Evolutionary conservation across 2,888 invertebrate species (phyloP), one percentile per base, ranked within the genome.

Genomic region (Actias luna): DNA sequence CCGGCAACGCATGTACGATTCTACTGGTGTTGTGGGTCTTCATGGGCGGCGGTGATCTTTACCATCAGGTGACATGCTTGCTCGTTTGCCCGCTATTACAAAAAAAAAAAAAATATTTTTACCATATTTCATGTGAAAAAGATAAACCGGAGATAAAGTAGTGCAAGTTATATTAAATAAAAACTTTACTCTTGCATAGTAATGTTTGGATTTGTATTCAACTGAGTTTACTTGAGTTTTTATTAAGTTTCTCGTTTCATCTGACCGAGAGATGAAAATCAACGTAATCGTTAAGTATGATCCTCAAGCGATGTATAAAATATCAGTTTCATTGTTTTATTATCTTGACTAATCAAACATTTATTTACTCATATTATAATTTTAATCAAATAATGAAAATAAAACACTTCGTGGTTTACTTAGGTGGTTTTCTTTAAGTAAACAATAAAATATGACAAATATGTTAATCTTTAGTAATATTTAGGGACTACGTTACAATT

Each of bases 161-260:
- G 76, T 85, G 87, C 88, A 88, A 89, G 88, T 85, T 88, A 85
- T 88, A 91, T 91, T 88, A 81, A 91, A 91, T 91, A 87, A 87
- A 89, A 90, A 91, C 89, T 90, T 91, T 88, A 80, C 82, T 88
- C 88, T 89, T 91, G 91, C 89, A 91, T 91, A 91, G 88, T 91
- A 91, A 91, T 90, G 87, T 77, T 85, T 78, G 87, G 89, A 88
- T 90, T 90, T 89, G 85, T 90, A 90, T 89, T 90, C 89, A 85
- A 81, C 84, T 80, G 86, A 89, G 89, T 89, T 89, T 86, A 84
- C 85, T 89, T 89, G 89, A 90, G 89, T 89, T 89, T 88, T 88
- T 88, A 89, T 90, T 89, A 88, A 89, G 83, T 87, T 87, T 81
- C 86, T 84, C 84, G 85, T 86, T 85, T 84, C 83, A 81, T 81